Evolutionary conservation across 2,888 invertebrate species (phyloP).

Genomic region (Leptinotarsa juncta): DNA sequence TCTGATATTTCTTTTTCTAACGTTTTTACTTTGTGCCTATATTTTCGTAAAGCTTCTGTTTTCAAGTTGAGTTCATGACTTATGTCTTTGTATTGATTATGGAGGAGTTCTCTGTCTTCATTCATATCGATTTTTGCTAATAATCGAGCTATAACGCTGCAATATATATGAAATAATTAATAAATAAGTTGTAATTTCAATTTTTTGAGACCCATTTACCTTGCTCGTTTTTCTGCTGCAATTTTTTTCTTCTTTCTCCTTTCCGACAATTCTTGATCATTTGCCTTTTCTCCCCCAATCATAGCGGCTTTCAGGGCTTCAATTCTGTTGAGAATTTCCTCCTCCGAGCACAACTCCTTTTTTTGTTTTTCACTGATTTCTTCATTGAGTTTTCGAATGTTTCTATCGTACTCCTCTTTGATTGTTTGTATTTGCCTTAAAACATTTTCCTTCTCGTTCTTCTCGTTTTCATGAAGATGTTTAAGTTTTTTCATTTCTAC

Average conservation of each 20-base stretch:
- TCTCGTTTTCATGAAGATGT: constrained; percentile 63
- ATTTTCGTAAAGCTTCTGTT: constrained; percentile 74
- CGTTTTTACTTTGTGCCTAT: constrained; percentile 74
- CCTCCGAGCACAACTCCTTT: constrained; percentile 65
- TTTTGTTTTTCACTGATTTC: constrained; percentile 71
- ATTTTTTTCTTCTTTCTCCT: constrained; percentile 74
- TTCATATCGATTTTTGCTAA: constrained; percentile 73
- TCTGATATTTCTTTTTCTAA: constrained; percentile 81
- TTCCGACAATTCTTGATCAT: constrained; percentile 79
- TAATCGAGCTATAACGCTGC: constrained; percentile 70
- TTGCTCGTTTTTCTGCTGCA: constrained; percentile 74
- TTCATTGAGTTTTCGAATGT: constrained; percentile 70
- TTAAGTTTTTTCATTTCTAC: constrained; percentile 67
- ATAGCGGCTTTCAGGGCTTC: constrained; percentile 76
- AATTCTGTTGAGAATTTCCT: constrained; percentile 63
- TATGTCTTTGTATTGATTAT: constrained; percentile 82
- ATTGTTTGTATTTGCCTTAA: constrained; percentile 67
- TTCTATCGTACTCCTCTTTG: constrained; percentile 70
- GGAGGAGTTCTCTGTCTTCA: constrained; percentile 76
- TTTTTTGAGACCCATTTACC: constrained; percentile 47
- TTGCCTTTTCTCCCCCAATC: constrained; percentile 83
- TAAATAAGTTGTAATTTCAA: neutral
- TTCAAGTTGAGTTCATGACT: constrained; percentile 82
- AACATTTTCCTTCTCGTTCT: constrained; percentile 62
- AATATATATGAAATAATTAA: neutral